A percentile compares a stretch with the other conserved stretches of the same genome.
Evolutionary conservation across 2,113 vertebrate genomes (phyloP).

Genomic region (Butorides virescens): DNA sequence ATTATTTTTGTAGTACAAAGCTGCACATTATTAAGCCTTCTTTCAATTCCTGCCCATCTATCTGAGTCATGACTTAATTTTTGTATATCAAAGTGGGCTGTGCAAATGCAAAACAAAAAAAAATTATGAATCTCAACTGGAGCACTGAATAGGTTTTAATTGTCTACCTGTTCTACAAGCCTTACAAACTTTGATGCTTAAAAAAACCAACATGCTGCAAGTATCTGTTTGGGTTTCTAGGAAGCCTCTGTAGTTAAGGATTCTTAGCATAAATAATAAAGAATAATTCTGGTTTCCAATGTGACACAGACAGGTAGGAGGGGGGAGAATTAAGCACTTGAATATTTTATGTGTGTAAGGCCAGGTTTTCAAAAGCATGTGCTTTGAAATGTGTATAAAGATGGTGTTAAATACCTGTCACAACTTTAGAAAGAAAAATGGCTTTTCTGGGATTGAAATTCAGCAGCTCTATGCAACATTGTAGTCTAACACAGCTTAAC

Average conservation of each 20-base stretch:
- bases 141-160: neutral
- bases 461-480: neutral
- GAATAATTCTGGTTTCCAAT: neutral
- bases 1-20: neutral
- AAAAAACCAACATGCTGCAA: neutral
- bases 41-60: neutral
- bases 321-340: neutral
- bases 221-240: neutral
- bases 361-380: neutral
- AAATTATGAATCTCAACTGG: neutral
- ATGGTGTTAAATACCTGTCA: neutral
- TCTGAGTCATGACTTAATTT: neutral
- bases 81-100: neutral
- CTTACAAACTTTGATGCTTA: neutral
- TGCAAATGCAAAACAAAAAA: neutral
- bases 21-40: neutral
- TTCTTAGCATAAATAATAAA: neutral
- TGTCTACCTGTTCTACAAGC: neutral
- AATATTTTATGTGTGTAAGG: neutral
- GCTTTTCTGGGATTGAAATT: neutral
- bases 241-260: neutral
- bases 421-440: neutral
- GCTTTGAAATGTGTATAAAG: neutral
- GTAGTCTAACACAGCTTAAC: neutral
- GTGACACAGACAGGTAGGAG: neutral